Conservation (phyloP, 1,140 invertebrate genomes). For the Bombus confusus region DNA sequence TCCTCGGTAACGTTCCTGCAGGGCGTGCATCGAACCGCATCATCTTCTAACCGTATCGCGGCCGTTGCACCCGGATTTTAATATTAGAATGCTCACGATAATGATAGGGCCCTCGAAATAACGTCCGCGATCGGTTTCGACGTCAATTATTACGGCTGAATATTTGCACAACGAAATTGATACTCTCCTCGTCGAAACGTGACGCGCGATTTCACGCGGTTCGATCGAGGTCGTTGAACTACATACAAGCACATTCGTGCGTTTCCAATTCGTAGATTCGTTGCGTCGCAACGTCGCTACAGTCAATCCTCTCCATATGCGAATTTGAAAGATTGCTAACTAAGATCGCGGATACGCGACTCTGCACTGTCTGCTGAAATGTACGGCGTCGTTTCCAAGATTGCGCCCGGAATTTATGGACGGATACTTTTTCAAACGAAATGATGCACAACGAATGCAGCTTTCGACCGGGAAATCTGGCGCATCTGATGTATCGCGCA, state of each 20-base stretch:
- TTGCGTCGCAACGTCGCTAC: neutral
- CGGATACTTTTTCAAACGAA: too few relatives aligned
- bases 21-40: constrained; percentile 43
- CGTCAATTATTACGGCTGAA: constrained; percentile 26
- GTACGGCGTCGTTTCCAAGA: too few relatives aligned
- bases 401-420: too few relatives aligned
- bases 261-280: constrained; percentile 28
- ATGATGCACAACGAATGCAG: too few relatives aligned
- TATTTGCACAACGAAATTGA: constrained; percentile 49
- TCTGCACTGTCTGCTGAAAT: too few relatives aligned
- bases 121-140: constrained; percentile 23
- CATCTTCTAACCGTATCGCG: constrained; percentile 47
- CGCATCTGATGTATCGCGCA: too few relatives aligned
- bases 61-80: constrained; percentile 60
- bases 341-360: too few relatives aligned
- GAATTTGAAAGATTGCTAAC: too few relatives aligned
- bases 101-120: constrained; percentile 48
- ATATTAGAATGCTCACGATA: constrained; percentile 58
- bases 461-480: too few relatives aligned
- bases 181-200: constrained; percentile 18
- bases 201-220: constrained; percentile 28
- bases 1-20: too few relatives aligned
- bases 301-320: neutral
- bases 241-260: neutral
- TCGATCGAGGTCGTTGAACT: constrained; percentile 31